These are phyloP conservation scores for Morinoia aosen DNA, from an alignment of 2,888 invertebrate species.

Conservation along the genomic window DNA sequence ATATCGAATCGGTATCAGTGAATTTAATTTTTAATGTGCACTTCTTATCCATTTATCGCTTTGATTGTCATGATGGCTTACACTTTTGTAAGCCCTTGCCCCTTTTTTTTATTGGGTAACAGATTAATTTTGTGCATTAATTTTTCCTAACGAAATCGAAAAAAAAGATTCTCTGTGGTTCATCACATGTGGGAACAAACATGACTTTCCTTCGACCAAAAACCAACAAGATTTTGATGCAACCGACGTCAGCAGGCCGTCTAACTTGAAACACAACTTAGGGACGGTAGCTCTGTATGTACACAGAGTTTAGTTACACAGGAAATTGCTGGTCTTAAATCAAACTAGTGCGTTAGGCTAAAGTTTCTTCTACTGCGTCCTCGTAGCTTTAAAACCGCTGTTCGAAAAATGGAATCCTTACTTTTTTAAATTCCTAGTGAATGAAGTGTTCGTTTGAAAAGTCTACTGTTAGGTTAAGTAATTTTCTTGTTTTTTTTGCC, in stretches of 20 bases:
- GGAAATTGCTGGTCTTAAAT: neutral
- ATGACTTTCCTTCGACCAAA: neutral
- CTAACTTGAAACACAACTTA: neutral
- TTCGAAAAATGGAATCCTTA: neutral
- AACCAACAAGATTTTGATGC: neutral
- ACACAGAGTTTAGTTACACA: neutral
- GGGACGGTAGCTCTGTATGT: neutral
- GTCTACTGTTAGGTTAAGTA: neutral
- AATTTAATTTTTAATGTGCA: too few relatives aligned
- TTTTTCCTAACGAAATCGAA: neutral
- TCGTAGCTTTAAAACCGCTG: neutral
- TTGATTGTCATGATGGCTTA: too few relatives aligned
- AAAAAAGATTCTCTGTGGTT: neutral
- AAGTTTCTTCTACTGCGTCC: neutral
- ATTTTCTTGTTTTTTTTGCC: neutral
- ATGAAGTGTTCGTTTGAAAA: neutral
- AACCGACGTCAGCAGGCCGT: neutral
- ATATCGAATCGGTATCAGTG: too few relatives aligned
- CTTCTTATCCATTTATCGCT: too few relatives aligned
- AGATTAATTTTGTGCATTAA: neutral
- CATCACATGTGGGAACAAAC: neutral
- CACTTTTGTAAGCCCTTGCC: neutral
- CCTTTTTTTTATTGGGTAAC: neutral
- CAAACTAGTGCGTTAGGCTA: neutral
- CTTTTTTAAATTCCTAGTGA: neutral